These are phyloP conservation scores for Hydropsyche betteni DNA, from an alignment of 2,888 invertebrate species.

Conservation along the genomic window DNA sequence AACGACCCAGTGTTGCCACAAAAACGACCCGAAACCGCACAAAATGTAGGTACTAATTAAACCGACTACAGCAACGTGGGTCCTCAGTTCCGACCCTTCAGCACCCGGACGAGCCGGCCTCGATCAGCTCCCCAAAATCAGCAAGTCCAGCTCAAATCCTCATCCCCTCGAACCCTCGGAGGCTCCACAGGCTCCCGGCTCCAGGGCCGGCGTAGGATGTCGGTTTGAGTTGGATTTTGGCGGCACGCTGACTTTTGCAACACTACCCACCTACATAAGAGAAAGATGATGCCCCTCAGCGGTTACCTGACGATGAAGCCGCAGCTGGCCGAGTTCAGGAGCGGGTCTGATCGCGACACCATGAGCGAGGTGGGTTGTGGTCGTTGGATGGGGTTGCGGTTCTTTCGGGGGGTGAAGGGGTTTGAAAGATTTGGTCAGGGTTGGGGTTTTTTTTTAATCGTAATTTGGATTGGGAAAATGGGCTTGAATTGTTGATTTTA, in stretches of 20 bases:
- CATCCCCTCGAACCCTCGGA: no score
- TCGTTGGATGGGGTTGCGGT: slow-evolving; percentile 53
- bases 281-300: slow-evolving; percentile 51
- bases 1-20: no score
- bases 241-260: not conserved
- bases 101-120: no score
- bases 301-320: slow-evolving; percentile 58
- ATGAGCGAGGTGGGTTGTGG: slow-evolving; percentile 60
- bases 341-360: slow-evolving; percentile 63
- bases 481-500: no score
- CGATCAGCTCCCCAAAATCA: not conserved
- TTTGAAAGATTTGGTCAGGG: no score
- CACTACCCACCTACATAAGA: slow-evolving; percentile 14
- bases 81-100: no score
- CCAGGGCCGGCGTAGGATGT: not conserved
- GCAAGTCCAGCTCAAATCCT: no score
- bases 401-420: no score
- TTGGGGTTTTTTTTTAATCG: no score
- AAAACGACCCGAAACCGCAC: not conserved
- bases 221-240: slow-evolving; percentile 22
- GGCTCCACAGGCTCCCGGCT: no score
- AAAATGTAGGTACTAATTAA: slow-evolving; percentile 3
- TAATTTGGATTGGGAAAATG: no score
- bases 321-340: slow-evolving; percentile 64
- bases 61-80: not conserved